phyloP scores from a whole-genome alignment of 1,140 invertebrate species.

The Magallana gigas region DNA sequence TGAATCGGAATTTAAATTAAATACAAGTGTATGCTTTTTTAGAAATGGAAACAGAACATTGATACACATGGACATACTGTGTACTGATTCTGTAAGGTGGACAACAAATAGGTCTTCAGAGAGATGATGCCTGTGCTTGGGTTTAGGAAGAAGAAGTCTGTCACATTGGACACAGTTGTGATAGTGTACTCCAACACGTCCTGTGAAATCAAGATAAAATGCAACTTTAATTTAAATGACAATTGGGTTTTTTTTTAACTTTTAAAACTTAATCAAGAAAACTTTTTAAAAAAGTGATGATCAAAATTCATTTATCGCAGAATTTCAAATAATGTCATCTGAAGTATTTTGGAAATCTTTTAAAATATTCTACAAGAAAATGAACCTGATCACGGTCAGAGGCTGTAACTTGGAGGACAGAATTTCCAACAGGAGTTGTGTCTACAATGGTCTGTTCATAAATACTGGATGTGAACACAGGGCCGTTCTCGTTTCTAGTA shows the following conservation, averaged over 20 bases:
- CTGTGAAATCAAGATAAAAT: slow-evolving; percentile 29
- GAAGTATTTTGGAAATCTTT: too few species aligned
- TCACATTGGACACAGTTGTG: slow-evolving; percentile 38
- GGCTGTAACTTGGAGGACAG: slow-evolving; percentile 60
- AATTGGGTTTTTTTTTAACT: not conserved
- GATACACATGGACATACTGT: slow-evolving; percentile 40
- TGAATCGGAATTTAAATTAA: too few species aligned
- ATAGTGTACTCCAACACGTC: slow-evolving; percentile 52
- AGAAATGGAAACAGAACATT: too few species aligned
- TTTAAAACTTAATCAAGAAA: too few species aligned
- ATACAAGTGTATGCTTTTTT: too few species aligned
- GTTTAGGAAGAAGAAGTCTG: slow-evolving; percentile 56
- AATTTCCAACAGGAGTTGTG: slow-evolving; percentile 50
- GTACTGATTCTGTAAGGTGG: slow-evolving; percentile 48
- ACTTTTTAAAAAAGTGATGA: not conserved
- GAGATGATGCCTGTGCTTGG: slow-evolving; percentile 61
- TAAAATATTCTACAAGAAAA: not conserved
- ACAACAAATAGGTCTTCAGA: slow-evolving; percentile 55
- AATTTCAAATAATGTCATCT: too few species aligned
- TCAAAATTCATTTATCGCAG: not conserved
- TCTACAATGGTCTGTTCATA: slow-evolving; percentile 59
- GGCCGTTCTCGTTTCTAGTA: slow-evolving; percentile 88
- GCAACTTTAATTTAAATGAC: not conserved
- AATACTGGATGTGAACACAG: slow-evolving; percentile 81
- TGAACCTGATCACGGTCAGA: slow-evolving; percentile 64